phyloP scores from a whole-genome alignment of 2,113 vertebrate species.

The Urocolius indicus region DNA sequence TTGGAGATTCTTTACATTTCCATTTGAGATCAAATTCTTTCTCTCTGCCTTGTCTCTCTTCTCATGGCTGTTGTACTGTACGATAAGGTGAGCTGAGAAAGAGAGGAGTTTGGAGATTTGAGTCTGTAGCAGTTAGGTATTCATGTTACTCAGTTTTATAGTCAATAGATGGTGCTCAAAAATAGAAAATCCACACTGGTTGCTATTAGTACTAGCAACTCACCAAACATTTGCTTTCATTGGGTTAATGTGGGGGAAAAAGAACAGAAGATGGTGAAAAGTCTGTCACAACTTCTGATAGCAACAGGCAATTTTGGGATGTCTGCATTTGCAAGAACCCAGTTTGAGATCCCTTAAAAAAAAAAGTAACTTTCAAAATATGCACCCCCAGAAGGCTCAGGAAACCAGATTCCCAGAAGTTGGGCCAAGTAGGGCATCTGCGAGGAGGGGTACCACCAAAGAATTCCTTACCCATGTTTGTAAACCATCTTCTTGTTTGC shows the following conservation, averaged over 20 bases:
- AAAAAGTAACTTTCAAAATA: background rate
- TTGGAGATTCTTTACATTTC: background rate
- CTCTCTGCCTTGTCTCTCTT: background rate
- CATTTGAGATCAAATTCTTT: background rate
- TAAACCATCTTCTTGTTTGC: background rate
- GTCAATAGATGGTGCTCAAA: constrained; percentile 15
- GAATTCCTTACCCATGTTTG: background rate
- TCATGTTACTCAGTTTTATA: background rate
- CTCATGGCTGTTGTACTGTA: background rate
- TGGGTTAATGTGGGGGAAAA: background rate
- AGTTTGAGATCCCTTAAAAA: background rate
- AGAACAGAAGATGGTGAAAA: background rate
- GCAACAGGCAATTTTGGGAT: background rate
- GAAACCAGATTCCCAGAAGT: background rate
- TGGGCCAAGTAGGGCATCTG: background rate
- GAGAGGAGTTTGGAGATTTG: background rate
- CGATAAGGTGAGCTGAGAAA: background rate
- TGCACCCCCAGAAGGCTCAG: background rate
- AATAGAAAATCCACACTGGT: background rate
- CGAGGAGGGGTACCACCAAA: background rate
- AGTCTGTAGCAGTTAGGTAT: background rate
- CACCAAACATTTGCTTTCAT: background rate
- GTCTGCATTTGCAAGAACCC: background rate
- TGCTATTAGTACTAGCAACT: background rate
- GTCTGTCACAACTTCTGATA: background rate